Base-by-base conservation (phyloP, 1,140 invertebrate species). In the Tetranychus urticae region DNA sequence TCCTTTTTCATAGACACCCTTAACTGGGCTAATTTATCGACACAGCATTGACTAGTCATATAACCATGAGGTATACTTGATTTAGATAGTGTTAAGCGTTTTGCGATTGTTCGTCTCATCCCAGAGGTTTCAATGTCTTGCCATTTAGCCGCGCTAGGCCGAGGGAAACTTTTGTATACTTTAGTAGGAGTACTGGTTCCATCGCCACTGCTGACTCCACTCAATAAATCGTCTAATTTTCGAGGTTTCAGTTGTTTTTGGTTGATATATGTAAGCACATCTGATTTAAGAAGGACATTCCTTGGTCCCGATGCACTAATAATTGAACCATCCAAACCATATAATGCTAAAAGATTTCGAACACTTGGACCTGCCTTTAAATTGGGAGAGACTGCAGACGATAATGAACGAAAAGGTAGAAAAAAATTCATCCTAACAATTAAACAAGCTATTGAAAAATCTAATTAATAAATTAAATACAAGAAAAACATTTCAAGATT, bases 1-100 rank as follows among this genome's bases (percentile, higher is more conserved):
- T 54, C 46, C 31, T 52, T 23, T 55, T 66, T 66, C 37, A 67
- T 61, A 23, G 66, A 52, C 52, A 70, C 66, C 35, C 72, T 62
- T 35, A 72, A 54, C 68, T 69, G 68, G 34, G 79, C 58, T 31
- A 80, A 65, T 36, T 73, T 72, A 66, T 79, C 75, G 36, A 81
- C 70, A 58, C 71, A 68, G 61, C 78, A 75, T 66, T 80, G 76
- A 46, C 76, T 69, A 6, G 73, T 76, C 45, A 78, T 71, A 68
- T 83, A 83, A 61, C 79, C 79, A 68, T 82, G 81, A 47, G 81
- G 80, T 62, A 82, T 80, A 3, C 72, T 78, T 61, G 73, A 67
- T 69, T 83, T 82, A 33, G 80, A 82, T 64, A 78, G 69, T 34
- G 74, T 71, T 14, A 83, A 69, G 63, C 80, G 69, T 65, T 79